Percentiles rank a stretch among this genome's conserved stretches.
Evolutionary conservation across 2,888 invertebrate genomes (phyloP).

Genomic region (Lathronympha strigana): DNA sequence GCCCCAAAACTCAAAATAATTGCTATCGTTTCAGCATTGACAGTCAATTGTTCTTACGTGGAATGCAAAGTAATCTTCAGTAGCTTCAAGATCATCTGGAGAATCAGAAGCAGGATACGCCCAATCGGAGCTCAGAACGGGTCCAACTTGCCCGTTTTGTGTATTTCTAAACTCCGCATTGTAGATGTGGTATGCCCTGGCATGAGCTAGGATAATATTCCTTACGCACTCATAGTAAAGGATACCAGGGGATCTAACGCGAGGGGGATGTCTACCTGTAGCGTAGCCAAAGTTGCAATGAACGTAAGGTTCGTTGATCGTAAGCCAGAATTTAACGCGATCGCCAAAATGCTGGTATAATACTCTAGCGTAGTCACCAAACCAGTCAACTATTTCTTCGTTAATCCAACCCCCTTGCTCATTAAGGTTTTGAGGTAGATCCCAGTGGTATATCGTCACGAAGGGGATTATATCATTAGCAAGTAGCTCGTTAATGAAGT

Average conservation of each 20-base stretch:
- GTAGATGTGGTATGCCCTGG: conserved; percentile 61
- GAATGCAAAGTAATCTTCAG: conserved; percentile 14
- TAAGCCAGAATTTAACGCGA: conserved; percentile 85
- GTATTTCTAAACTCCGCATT: conserved; percentile 44
- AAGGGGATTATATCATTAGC: conserved; percentile 81
- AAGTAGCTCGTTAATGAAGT: conserved; percentile 85
- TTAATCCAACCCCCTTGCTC: conserved; percentile 56
- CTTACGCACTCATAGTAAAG: conserved; percentile 26
- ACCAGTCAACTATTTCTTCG: conserved; percentile 56
- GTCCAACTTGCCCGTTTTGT: conserved; percentile 27
- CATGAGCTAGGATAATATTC: conserved; percentile 57
- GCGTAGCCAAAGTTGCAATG: conserved; percentile 61
- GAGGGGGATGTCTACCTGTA: conserved; percentile 8
- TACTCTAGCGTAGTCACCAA: conserved; percentile 61
- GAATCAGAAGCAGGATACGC: conserved; percentile 22
- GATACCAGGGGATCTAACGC: neutral
- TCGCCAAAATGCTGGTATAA: conserved; percentile 78
- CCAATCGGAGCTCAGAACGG: conserved; percentile 25
- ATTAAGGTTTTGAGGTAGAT: conserved; percentile 70
- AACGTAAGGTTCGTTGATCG: conserved; percentile 85
- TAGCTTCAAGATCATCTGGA: conserved; percentile 24
- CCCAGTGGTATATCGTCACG: conserved; percentile 84
- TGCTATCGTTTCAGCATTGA: too few relatives aligned
- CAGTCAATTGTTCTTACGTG: conserved; percentile 24
- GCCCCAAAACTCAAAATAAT: too few relatives aligned